Evolutionary conservation across 2,888 invertebrate species (phyloP).

Genomic region (Apotomis betuletana): DNA sequence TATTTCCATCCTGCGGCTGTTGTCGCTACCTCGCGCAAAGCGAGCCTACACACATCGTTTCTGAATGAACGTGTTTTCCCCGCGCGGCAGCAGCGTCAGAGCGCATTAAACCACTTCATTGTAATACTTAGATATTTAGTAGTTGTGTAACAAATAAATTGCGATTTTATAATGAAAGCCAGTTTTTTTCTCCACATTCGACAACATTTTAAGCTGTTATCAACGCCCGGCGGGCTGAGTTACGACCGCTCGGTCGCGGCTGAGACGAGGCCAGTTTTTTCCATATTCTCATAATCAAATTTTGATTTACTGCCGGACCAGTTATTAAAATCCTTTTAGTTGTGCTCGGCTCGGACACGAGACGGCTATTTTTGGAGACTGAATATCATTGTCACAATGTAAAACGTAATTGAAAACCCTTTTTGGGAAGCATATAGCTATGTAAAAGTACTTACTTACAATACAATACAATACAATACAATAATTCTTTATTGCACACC

Average conservation of each 20-base stretch:
- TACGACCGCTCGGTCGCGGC: slow-evolving; percentile 53
- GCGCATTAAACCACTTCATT: slow-evolving; percentile 69
- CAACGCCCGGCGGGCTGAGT: slow-evolving; percentile 63
- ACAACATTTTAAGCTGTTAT: slow-evolving; percentile 69
- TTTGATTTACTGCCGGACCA: slow-evolving; percentile 71
- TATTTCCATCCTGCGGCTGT: slow-evolving; percentile 36
- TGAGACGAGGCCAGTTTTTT: slow-evolving; percentile 58
- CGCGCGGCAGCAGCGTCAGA: slow-evolving; percentile 56
- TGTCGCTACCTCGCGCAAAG: slow-evolving; percentile 45
- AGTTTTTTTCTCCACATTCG: slow-evolving; percentile 59
- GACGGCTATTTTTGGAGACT: slow-evolving; percentile 52
- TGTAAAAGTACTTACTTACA: too few relatives aligned
- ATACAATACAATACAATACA: too few relatives aligned
- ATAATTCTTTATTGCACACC: too few relatives aligned
- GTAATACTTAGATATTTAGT: slow-evolving; percentile 74
- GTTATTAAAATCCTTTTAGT: slow-evolving; percentile 70
- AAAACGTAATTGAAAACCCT: slow-evolving; percentile 19
- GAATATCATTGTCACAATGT: slow-evolving; percentile 38
- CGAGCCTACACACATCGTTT: slow-evolving; percentile 55
- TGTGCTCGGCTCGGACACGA: slow-evolving; percentile 48
- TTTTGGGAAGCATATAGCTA: not conserved
- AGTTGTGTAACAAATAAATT: slow-evolving; percentile 68
- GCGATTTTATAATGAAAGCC: slow-evolving; percentile 59
- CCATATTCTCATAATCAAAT: slow-evolving; percentile 70
- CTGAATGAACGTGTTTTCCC: slow-evolving; percentile 58